Percentiles rank a stretch among this genome's conserved stretches.
Evolutionary conservation across 2,888 invertebrate species (phyloP).

Genomic region (Mystacides longicornis): DNA sequence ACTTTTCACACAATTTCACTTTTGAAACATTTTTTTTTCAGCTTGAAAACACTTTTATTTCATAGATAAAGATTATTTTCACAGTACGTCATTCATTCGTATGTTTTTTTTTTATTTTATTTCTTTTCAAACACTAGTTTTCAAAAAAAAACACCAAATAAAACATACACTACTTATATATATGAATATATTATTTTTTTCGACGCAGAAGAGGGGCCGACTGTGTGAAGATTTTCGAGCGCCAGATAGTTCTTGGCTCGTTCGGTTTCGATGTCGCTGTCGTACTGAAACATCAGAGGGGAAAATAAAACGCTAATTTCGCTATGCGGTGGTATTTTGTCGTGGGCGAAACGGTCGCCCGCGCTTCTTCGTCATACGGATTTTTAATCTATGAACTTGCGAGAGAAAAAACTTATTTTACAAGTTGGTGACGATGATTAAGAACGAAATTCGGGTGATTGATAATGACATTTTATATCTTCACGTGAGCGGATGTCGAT

Average conservation of each 20-base stretch:
- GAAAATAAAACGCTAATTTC: background rate
- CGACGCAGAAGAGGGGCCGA: background rate
- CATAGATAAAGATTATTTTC: background rate
- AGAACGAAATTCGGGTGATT: background rate
- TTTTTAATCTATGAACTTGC: background rate
- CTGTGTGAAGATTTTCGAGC: background rate
- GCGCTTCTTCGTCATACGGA: background rate
- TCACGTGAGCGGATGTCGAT: too few relatives aligned
- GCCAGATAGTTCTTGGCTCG: background rate
- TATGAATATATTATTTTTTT: too few relatives aligned
- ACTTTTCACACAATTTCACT: background rate
- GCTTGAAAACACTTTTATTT: background rate
- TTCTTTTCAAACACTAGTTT: too few relatives aligned
- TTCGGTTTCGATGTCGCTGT: background rate
- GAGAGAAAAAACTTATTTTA: background rate
- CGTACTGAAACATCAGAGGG: background rate
- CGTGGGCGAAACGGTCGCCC: background rate
- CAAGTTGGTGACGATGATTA: background rate
- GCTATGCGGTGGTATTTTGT: background rate
- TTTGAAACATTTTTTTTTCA: background rate
- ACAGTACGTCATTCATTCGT: background rate
- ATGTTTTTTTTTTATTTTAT: background rate
- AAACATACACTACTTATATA: too few relatives aligned
- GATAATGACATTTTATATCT: background rate
- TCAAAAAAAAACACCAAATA: too few relatives aligned